Evolutionary conservation across 2,113 vertebrate species (phyloP).

Genomic region (Hydrolagus affinis): DNA sequence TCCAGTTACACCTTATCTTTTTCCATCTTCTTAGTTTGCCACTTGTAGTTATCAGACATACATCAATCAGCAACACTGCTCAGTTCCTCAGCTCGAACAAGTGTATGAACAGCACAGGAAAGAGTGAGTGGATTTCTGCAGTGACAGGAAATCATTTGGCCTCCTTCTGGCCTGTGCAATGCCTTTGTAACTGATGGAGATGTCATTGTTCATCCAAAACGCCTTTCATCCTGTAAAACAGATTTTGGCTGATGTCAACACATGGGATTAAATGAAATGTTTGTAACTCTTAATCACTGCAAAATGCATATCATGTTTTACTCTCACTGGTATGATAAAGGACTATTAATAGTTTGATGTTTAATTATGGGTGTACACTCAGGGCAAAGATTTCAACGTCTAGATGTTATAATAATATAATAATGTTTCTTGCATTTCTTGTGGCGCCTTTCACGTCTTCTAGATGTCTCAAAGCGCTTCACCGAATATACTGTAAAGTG

Average conservation of each 20-base stretch:
- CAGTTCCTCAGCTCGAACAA: too few species aligned
- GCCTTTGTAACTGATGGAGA: not conserved
- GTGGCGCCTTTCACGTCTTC: too few species aligned
- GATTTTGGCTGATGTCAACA: not conserved
- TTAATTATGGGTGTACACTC: not conserved
- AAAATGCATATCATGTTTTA: not conserved
- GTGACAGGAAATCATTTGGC: not conserved
- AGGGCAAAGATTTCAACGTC: not conserved
- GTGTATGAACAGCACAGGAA: not conserved
- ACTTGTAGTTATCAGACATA: too few species aligned
- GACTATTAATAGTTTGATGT: not conserved
- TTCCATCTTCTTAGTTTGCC: too few species aligned
- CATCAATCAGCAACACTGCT: too few species aligned
- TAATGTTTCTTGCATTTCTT: too few species aligned
- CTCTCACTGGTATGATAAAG: too few species aligned
- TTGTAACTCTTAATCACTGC: not conserved
- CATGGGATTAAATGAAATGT: not conserved
- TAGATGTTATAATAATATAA: not conserved
- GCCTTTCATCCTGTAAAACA: not conserved
- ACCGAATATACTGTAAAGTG: too few species aligned
- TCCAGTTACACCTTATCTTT: too few species aligned
- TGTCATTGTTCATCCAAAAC: too few species aligned
- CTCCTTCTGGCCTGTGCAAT: not conserved
- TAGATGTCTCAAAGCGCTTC: too few species aligned
- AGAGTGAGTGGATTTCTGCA: not conserved